Evolutionary conservation across 1,140 invertebrate genomes (phyloP).

Genomic region (Hetaerina americana): DNA sequence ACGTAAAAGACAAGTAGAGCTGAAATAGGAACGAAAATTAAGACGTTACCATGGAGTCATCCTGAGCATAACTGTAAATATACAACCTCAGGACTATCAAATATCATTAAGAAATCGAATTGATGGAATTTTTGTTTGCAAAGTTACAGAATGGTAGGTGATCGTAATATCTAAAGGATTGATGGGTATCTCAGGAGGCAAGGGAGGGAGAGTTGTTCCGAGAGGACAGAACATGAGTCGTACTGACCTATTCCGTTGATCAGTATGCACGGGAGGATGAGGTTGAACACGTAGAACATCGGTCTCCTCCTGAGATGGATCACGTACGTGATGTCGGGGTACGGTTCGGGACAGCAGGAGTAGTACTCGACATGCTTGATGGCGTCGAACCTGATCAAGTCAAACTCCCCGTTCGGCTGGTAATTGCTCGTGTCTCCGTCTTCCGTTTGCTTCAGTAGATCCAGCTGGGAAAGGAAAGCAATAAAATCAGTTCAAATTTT

Average conservation of each 20-base stretch:
- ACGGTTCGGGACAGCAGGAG: constrained; percentile 52
- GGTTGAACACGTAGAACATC: constrained; percentile 84
- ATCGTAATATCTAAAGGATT: neutral
- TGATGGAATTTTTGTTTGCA: neutral
- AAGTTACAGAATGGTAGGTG: neutral
- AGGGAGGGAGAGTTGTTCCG: too few species aligned
- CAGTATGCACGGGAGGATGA: constrained; percentile 77
- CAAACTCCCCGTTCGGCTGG: constrained; percentile 67
- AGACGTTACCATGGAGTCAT: too few species aligned
- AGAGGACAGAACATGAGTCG: neutral
- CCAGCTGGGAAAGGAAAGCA: constrained; percentile 36
- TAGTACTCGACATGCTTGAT: constrained; percentile 55
- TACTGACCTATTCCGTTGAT: constrained; percentile 69
- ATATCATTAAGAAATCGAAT: too few species aligned
- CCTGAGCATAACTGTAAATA: too few species aligned
- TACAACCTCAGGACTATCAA: too few species aligned
- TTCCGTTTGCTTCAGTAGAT: constrained; percentile 53
- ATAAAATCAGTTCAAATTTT: too few species aligned
- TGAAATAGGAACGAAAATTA: too few species aligned
- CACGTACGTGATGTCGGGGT: constrained; percentile 51
- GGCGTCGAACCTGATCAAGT: constrained; percentile 57
- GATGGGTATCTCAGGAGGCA: too few species aligned
- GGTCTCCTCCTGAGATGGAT: constrained; percentile 62
- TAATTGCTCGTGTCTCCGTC: constrained; percentile 63
- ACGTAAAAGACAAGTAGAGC: constrained; percentile 85